A percentile compares a stretch with the other conserved stretches of the same genome.
Evolutionary conservation across 2,888 invertebrate genomes (phyloP).

Genomic region (Drosophila histrio): DNA sequence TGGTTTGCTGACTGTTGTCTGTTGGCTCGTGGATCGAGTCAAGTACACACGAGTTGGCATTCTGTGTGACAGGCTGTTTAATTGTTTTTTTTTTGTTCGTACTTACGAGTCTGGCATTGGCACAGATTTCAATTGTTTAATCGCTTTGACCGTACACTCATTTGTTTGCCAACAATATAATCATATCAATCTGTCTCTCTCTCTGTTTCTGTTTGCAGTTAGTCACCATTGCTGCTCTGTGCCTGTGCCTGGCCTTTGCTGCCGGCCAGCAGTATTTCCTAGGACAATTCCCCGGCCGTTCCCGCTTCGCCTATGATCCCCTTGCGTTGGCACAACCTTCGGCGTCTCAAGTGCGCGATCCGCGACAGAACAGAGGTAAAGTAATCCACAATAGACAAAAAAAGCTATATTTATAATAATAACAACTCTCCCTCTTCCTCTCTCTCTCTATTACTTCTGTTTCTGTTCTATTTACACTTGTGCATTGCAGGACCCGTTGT

Average conservation of each 20-base stretch:
- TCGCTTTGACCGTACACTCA: slow-evolving; percentile 61
- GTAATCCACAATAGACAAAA: not conserved
- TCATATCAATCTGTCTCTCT: slow-evolving; percentile 20
- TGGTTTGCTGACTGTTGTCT: slow-evolving; percentile 3
- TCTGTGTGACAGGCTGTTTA: slow-evolving; percentile 60
- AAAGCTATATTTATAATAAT: not conserved
- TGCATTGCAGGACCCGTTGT: slow-evolving; percentile 89
- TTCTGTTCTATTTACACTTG: not conserved
- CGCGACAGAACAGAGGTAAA: slow-evolving; percentile 83
- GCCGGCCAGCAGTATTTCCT: slow-evolving; percentile 82
- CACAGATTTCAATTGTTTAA: slow-evolving; percentile 73
- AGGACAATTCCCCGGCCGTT: slow-evolving; percentile 71
- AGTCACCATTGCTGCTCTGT: slow-evolving; percentile 79
- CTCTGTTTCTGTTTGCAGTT: slow-evolving; percentile 70
- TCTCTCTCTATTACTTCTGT: not conserved
- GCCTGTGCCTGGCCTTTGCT: slow-evolving; percentile 80
- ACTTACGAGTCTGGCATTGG: slow-evolving; percentile 68
- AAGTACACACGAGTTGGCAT: slow-evolving; percentile 54
- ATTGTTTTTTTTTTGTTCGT: slow-evolving; percentile 57
- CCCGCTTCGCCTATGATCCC: slow-evolving; percentile 73
- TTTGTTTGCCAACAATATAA: not conserved
- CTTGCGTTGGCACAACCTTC: slow-evolving; percentile 70
- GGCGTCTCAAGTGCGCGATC: slow-evolving; percentile 76
- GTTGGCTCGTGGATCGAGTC: slow-evolving; percentile 43
- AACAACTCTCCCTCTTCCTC: not conserved